Evolutionary conservation across 2,113 vertebrate species (phyloP).

Genomic region (Mustelus asterias): DNA sequence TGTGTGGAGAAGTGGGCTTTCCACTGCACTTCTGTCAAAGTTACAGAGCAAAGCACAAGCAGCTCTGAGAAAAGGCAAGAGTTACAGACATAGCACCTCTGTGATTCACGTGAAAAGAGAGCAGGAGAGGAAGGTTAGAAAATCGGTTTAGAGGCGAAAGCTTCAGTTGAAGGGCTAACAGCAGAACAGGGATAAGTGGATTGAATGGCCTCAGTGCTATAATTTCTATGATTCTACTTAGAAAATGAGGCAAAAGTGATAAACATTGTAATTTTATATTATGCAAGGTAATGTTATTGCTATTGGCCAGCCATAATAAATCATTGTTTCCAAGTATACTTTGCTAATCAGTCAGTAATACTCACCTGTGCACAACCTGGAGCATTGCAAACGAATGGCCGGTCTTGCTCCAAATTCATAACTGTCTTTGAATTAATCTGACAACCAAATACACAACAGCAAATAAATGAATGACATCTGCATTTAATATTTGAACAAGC

Average conservation of each 20-base stretch:
- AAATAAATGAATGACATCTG: conserved; percentile 8
- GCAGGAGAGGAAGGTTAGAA: neutral
- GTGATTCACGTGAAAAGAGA: neutral
- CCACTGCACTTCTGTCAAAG: neutral
- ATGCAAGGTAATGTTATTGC: neutral
- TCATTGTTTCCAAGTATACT: neutral
- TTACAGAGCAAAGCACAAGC: neutral
- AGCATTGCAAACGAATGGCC: conserved; percentile 92
- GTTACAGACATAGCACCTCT: neutral
- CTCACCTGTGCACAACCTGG: conserved; percentile 98
- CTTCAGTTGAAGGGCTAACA: neutral
- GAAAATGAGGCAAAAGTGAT: neutral
- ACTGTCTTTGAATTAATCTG: conserved; percentile 92
- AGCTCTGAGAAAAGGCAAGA: neutral
- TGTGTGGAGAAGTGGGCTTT: neutral
- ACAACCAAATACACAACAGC: conserved; percentile 34
- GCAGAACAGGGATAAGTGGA: neutral
- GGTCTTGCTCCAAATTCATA: conserved; percentile 99
- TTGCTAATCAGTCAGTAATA: conserved; percentile 40
- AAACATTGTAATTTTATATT: neutral
- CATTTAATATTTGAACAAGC: neutral
- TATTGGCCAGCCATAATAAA: neutral
- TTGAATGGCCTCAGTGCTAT: neutral
- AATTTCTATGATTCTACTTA: neutral
- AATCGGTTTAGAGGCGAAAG: neutral